Conservation (phyloP, 2,797 vertebrate species). For the Avahi laniger region DNA sequence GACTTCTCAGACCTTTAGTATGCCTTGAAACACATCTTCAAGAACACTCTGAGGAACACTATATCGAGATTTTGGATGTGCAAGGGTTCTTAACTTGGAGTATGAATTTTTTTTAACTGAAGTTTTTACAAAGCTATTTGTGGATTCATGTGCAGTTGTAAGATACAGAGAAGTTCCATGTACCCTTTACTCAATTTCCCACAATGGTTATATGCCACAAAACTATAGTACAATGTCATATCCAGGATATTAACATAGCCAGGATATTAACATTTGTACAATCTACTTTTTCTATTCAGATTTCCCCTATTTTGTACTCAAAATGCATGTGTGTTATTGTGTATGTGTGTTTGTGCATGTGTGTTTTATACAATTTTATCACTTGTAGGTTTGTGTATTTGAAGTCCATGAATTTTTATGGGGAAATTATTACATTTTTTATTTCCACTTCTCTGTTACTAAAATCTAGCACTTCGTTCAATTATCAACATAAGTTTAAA, state of each 20-base stretch:
- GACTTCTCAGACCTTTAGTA: neutral
- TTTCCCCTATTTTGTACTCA: neutral
- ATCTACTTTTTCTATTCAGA: neutral
- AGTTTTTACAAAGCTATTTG: neutral
- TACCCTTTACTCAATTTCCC: neutral
- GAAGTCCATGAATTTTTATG: neutral
- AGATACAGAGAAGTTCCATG: neutral
- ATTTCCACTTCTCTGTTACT: neutral
- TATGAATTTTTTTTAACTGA: slow-evolving; percentile 4
- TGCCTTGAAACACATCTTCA: neutral
- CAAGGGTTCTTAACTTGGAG: neutral
- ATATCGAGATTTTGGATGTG: slow-evolving; percentile 20
- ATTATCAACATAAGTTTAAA: neutral
- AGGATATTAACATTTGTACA: neutral
- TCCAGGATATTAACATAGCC: neutral
- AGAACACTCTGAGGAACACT: neutral
- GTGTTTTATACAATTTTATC: neutral
- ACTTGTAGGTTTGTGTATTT: neutral
- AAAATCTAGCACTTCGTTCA: slow-evolving; percentile 13
- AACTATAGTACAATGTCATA: neutral
- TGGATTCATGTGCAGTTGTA: neutral
- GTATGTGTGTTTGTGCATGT: neutral
- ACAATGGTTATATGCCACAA: neutral
- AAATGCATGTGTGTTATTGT: neutral
- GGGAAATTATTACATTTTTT: neutral